Evolutionary conservation across 2,888 invertebrate species (phyloP).

Genomic region (Cantharis lateralis): DNA sequence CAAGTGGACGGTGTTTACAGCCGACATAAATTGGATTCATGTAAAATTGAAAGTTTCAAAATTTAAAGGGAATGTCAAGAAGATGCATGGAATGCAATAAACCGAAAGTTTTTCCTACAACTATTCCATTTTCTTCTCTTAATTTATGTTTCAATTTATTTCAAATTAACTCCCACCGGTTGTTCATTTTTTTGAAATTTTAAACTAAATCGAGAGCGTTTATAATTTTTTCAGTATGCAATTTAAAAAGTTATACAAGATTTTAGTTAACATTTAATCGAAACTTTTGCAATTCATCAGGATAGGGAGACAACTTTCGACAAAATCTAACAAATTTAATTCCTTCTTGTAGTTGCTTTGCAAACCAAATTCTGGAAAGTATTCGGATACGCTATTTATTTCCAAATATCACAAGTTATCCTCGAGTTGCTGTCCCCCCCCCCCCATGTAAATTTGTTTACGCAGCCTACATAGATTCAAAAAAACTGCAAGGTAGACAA

Average conservation of each 20-base stretch:
- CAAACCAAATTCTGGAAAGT: neutral
- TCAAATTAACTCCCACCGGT: neutral
- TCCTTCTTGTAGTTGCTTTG: neutral
- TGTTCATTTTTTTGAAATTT: neutral
- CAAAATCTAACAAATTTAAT: neutral
- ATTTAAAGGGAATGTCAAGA: slow-evolving; percentile 18
- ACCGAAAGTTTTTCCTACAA: neutral
- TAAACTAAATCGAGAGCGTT: neutral
- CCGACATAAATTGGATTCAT: slow-evolving; percentile 26
- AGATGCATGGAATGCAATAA: slow-evolving; percentile 16
- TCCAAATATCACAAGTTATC: no score
- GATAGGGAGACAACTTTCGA: neutral
- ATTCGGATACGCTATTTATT: neutral
- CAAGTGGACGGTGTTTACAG: slow-evolving; percentile 22
- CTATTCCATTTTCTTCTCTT: neutral
- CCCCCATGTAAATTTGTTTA: no score
- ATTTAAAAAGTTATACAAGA: neutral
- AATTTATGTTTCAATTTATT: neutral
- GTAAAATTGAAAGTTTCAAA: slow-evolving; percentile 23
- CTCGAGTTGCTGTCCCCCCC: no score
- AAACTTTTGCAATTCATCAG: neutral
- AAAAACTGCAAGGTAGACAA: no score
- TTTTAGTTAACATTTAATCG: neutral
- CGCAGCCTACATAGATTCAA: no score
- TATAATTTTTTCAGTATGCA: neutral